Base-by-base conservation (phyloP, 1,140 invertebrate genomes). In the Eumeta japonica region DNA sequence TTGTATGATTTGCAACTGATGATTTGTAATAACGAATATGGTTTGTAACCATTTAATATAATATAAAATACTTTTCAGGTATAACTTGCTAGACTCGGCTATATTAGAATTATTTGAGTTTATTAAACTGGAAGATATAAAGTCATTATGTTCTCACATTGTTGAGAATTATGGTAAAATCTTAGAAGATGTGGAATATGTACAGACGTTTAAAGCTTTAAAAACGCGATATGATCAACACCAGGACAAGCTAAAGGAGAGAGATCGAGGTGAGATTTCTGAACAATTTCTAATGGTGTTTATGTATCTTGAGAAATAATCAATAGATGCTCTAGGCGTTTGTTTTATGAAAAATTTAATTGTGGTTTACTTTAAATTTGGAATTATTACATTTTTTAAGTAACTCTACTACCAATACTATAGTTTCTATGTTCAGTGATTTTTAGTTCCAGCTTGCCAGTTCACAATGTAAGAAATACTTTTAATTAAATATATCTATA, bases 31-130 rank as follows among this genome's bases (percentile, higher is more conserved):
- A n/a, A n/a, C n/a, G n/a, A n/a, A n/a, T n/a, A n/a, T n/a, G n/a
- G n/a, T n/a, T n/a, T n/a, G n/a, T n/a, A n/a, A n/a, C n/a, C n/a
- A n/a, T n/a, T n/a, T n/a, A n/a, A n/a, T n/a, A 24, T 24, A 24
- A 24, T 24, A 24, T 24, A 7, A n/a, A 24, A 7, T 24, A 7
- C 5, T 43, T 75, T 66, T 20, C 61, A 85, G 92, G 62, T 99
- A 99, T 72, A 99, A 99, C 78, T 83, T 99, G 35, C 76, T 99
- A 37, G 97, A 99, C 75, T 99, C 97, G 10, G 96, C 97, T 40
- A 94, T 99, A 62, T 83, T 99, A 62, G 97, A 99, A 80, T 85
- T 99, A 77, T 99, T 99, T 81, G 97, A 99, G 76, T 99, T 96
- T 76, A 97, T 99, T 39, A 94, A 92, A 81, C 67, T 89, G 68